Conservation (phyloP, 2,797 vertebrate genomes). For the Trematomus bernacchii region DNA sequence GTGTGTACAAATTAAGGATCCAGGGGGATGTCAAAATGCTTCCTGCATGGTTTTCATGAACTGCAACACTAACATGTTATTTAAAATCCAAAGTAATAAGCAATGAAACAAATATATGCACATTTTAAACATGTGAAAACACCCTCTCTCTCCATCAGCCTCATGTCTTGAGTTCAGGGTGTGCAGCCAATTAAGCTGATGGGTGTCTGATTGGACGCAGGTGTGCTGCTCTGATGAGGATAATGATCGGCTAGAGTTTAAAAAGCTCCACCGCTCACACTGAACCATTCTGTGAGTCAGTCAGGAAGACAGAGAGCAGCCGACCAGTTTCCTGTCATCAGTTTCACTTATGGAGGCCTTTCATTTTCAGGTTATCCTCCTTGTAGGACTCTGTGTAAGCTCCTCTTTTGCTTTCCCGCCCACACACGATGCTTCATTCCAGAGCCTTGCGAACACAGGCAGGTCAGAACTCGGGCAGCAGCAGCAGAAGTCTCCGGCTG, state of each 20-base stretch:
- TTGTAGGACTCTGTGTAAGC: constrained; percentile 25
- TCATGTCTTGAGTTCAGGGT: background rate
- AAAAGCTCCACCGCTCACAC: background rate
- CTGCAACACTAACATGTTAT: too few relatives aligned
- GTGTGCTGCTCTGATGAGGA: constrained; percentile 34
- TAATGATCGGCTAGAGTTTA: constrained; percentile 5
- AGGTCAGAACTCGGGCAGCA: background rate
- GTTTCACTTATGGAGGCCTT: constrained; percentile 40
- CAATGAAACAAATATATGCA: too few relatives aligned
- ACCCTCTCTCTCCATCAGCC: background rate
- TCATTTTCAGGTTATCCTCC: constrained; percentile 9
- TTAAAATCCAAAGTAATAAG: too few relatives aligned
- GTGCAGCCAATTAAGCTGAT: constrained; percentile 23
- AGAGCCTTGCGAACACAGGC: background rate
- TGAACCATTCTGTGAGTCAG: constrained; percentile 19
- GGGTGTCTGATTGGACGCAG: constrained; percentile 47
- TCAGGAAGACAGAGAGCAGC: background rate
- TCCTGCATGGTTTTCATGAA: too few relatives aligned
- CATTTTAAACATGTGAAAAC: too few relatives aligned
- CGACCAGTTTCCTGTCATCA: too few relatives aligned
- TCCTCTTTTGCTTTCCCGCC: constrained; percentile 24
- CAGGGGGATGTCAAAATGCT: too few relatives aligned
- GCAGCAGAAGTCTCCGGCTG: background rate
- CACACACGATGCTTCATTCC: background rate
- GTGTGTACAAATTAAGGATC: too few relatives aligned